Evolutionary conservation across 2,797 vertebrate genomes (phyloP).

Genomic region (Parambassis ranga): DNA sequence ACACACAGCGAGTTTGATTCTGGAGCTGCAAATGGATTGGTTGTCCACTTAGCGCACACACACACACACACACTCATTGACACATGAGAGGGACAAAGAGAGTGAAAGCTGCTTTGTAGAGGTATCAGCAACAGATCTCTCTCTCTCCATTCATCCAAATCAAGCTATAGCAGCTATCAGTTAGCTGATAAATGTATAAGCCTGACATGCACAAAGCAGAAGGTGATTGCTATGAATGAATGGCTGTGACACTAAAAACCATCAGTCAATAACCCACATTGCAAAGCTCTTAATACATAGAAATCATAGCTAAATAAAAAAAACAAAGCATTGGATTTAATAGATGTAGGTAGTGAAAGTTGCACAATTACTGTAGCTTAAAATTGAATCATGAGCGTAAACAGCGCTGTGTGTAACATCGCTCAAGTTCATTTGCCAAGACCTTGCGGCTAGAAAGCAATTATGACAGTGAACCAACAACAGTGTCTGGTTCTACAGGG

Average conservation of each 20-base stretch:
- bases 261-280: background rate
- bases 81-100: slow-evolving; percentile 4
- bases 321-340: background rate
- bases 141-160: background rate
- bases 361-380: background rate
- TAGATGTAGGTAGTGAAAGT: background rate
- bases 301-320: background rate
- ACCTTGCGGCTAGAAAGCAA: background rate
- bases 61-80: background rate
- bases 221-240: background rate
- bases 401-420: background rate
- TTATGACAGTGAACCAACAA: background rate
- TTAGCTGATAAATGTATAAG: background rate
- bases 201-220: background rate
- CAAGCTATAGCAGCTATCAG: background rate
- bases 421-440: background rate
- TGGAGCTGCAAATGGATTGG: background rate
- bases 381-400: background rate
- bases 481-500: background rate
- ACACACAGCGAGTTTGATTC: background rate
- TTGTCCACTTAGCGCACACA: background rate
- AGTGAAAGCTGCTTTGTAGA: slow-evolving; percentile 8
- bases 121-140: background rate
- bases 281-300: background rate
- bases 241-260: background rate